Percentiles rank a stretch among this genome's conserved stretches.
phyloP scores from a whole-genome alignment of 64 coral and sea anemone species.

The Anthopleura sola region DNA sequence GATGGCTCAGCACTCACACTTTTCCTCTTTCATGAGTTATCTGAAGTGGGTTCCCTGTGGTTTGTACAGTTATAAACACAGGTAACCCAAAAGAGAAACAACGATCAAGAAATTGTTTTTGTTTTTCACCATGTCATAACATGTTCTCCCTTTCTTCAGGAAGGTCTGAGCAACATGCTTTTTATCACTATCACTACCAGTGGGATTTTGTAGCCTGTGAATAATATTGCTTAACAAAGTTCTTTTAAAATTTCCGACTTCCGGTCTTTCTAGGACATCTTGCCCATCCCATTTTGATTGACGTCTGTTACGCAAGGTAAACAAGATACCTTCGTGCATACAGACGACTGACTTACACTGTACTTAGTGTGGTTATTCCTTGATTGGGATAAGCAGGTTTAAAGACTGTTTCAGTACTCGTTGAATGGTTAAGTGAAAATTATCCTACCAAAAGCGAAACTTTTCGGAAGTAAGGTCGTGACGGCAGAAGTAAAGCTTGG shows the following conservation, averaged over 20 bases:
- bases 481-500: background rate
- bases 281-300: slow-evolving; percentile 22
- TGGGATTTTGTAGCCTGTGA: background rate
- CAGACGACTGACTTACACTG: background rate
- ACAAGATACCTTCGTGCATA: slow-evolving; percentile 12
- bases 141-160: too few relatives aligned
- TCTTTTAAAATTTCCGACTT: background rate
- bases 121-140: too few relatives aligned
- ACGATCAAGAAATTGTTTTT: too few relatives aligned
- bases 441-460: background rate
- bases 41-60: background rate
- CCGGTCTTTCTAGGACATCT: background rate
- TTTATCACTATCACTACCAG: too few relatives aligned
- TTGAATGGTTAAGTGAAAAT: background rate
- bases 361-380: background rate
- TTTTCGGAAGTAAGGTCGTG: background rate
- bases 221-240: background rate
- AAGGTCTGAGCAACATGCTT: too few relatives aligned
- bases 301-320: slow-evolving; percentile 8
- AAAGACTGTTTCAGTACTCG: background rate
- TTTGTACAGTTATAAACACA: background rate
- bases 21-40: too few relatives aligned
- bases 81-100: background rate
- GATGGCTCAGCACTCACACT: too few relatives aligned
- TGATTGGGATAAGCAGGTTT: background rate